phyloP scores from a whole-genome alignment of 1,140 invertebrate genomes.

The Scaptomyza montana region DNA sequence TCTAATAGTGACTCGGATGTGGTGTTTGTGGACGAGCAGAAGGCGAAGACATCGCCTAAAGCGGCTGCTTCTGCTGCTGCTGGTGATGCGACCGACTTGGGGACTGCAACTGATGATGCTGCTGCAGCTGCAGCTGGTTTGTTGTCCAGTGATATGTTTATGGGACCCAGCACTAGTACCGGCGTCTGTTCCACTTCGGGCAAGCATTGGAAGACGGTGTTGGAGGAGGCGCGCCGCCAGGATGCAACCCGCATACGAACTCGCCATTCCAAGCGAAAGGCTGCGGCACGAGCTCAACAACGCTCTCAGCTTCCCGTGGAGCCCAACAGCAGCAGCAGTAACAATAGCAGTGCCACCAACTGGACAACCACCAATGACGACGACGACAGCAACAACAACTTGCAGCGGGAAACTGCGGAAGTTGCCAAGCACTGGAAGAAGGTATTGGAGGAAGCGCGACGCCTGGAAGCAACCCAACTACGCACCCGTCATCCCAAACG shows the following conservation, averaged over 20 bases:
- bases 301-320: not conserved
- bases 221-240: slow-evolving; percentile 54
- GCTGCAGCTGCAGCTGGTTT: not conserved
- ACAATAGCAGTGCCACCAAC: slow-evolving; percentile 15
- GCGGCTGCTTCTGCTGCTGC: not conserved
- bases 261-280: slow-evolving; percentile 17
- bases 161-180: slow-evolving; percentile 76
- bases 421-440: slow-evolving; percentile 54
- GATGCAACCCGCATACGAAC: slow-evolving; percentile 25
- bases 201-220: slow-evolving; percentile 60
- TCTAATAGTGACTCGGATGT: slow-evolving; percentile 86
- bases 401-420: no score
- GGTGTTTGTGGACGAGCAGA: slow-evolving; percentile 84
- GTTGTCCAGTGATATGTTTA: slow-evolving; percentile 35
- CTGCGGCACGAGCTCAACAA: slow-evolving; percentile 27
- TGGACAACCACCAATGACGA: slow-evolving; percentile 33
- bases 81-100: not conserved
- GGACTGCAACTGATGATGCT: not conserved
- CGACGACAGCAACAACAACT: not conserved
- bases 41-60: slow-evolving; percentile 8
- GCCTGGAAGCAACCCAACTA: slow-evolving; percentile 32
- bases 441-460: slow-evolving; percentile 52
- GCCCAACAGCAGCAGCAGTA: slow-evolving; percentile 13
- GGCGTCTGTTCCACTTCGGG: slow-evolving; percentile 59
- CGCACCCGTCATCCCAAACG: slow-evolving; percentile 22